These are phyloP conservation scores for Gryllus longicercus DNA, from an alignment of 2,888 invertebrate species.

Conservation along the genomic window DNA sequence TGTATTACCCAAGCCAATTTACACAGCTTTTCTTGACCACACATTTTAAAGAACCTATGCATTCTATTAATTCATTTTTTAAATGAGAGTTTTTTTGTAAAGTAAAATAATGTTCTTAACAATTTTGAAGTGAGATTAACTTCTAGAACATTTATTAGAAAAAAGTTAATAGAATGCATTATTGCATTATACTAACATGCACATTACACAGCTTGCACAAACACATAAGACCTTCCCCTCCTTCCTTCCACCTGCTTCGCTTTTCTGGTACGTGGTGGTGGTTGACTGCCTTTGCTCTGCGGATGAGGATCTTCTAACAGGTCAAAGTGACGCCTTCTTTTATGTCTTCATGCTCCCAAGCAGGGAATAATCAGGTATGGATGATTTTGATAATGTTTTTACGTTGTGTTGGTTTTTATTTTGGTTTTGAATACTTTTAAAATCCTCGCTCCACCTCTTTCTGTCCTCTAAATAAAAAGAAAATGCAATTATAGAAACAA, in stretches of 20 bases:
- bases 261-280: constrained; percentile 34
- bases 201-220: constrained; percentile 36
- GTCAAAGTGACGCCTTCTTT: constrained; percentile 37
- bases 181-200: constrained; percentile 36
- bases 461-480: neutral
- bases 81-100: neutral
- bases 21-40: constrained; percentile 35
- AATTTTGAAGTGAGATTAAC: constrained; percentile 12
- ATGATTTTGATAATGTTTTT: constrained; percentile 34
- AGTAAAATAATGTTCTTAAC: neutral
- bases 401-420: constrained; percentile 32
- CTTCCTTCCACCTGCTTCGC: constrained; percentile 34
- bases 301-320: constrained; percentile 31
- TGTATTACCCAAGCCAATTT: constrained; percentile 30
- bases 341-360: constrained; percentile 38
- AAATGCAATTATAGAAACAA: too few species aligned
- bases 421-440: constrained; percentile 26
- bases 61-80: constrained; percentile 33
- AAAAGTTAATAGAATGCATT: constrained; percentile 37
- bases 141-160: constrained; percentile 12
- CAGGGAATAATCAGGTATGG: constrained; percentile 37
- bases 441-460: neutral
- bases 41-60: constrained; percentile 29
- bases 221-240: constrained; percentile 30
- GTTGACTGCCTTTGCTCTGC: constrained; percentile 34